These are phyloP conservation scores for Folsomia manolachei DNA, from an alignment of 2,888 invertebrate species.

Conservation along the genomic window DNA sequence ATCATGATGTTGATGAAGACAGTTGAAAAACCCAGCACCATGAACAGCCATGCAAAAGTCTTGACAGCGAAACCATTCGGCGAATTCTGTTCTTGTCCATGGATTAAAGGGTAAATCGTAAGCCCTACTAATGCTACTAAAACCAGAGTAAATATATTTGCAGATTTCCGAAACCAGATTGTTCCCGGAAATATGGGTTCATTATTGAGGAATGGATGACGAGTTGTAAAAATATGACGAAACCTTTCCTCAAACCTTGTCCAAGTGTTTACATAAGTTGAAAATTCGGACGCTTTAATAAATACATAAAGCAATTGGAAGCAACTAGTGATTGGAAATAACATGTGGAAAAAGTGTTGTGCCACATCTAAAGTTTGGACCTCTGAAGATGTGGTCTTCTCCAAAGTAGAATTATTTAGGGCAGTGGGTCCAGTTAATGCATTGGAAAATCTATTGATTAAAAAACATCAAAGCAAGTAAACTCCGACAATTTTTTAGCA, in stretches of 20 bases:
- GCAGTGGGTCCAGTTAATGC: not conserved
- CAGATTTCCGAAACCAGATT: not conserved
- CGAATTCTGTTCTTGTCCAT: not conserved
- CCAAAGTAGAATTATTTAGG: too few relatives aligned
- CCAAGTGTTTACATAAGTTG: constrained; percentile 4
- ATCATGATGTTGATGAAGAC: not conserved
- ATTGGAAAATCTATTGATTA: not conserved
- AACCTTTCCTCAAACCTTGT: constrained; percentile 7
- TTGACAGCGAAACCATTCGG: not conserved
- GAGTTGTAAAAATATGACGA: not conserved
- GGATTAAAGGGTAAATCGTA: not conserved
- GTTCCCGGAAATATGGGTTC: not conserved
- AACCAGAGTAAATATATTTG: not conserved
- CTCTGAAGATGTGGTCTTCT: too few relatives aligned
- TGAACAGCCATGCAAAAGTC: not conserved
- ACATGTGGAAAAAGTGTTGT: not conserved
- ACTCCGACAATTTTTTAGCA: not conserved
- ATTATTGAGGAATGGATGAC: not conserved
- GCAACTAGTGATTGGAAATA: not conserved
- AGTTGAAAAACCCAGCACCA: not conserved
- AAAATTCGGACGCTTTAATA: not conserved
- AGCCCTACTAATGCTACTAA: not conserved
- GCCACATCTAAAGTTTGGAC: too few relatives aligned
- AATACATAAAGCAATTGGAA: not conserved
- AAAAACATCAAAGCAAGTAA: not conserved